Conservation (phyloP, 2,888 invertebrate genomes). For the Cataglyphis altisquamis region DNA sequence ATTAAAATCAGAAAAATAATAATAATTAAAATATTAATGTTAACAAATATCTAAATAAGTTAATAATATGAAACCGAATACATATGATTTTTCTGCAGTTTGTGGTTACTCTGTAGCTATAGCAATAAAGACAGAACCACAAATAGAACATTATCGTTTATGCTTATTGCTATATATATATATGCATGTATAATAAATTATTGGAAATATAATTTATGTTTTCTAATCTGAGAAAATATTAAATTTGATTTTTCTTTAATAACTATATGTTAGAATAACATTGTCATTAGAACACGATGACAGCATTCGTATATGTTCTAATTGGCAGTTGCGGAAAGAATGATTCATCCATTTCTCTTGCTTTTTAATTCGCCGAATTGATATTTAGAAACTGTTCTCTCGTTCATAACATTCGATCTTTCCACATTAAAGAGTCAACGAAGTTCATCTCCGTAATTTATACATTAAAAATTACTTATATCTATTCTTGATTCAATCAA, state of each 20-base stretch:
- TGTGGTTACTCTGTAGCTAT: slow-evolving; percentile 29
- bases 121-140: slow-evolving; percentile 27
- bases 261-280: neutral
- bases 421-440: slow-evolving; percentile 32
- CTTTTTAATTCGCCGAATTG: slow-evolving; percentile 59
- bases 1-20: neutral
- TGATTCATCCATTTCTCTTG: slow-evolving; percentile 50
- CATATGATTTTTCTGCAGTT: slow-evolving; percentile 23
- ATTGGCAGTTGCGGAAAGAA: slow-evolving; percentile 46
- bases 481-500: neutral
- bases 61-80: slow-evolving; percentile 4
- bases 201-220: slow-evolving; percentile 46
- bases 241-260: slow-evolving; percentile 3
- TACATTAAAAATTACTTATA: neutral
- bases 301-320: slow-evolving; percentile 21
- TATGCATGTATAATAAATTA: slow-evolving; percentile 13
- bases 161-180: slow-evolving; percentile 21
- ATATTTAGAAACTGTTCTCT: slow-evolving; percentile 37
- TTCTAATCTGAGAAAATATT: slow-evolving; percentile 20
- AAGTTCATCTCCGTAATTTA: slow-evolving; percentile 23
- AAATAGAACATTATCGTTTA: slow-evolving; percentile 40
- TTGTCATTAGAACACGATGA: slow-evolving; percentile 13
- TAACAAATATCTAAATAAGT: neutral
- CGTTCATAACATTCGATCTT: slow-evolving; percentile 23
- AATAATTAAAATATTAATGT: neutral